Percentiles rank a stretch among this genome's conserved stretches.
Evolutionary conservation across 2,113 vertebrate species (phyloP).

Genomic region (Hypomesus transpacificus): DNA sequence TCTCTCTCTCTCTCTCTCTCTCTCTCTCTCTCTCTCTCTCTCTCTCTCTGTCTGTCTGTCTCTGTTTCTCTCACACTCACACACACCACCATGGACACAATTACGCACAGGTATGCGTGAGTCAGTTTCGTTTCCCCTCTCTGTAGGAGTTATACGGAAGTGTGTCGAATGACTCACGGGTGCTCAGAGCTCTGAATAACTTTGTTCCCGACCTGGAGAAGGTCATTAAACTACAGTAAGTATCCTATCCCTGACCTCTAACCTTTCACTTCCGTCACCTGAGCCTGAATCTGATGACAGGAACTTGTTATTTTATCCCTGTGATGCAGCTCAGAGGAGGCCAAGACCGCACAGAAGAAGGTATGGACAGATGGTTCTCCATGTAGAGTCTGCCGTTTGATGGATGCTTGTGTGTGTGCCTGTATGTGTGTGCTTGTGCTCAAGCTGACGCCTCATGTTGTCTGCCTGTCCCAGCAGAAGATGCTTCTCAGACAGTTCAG

Average conservation of each 20-base stretch:
- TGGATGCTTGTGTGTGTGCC: neutral
- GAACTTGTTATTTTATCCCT: neutral
- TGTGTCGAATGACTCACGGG: slow-evolving; percentile 87
- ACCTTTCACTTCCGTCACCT: neutral
- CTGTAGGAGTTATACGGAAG: slow-evolving; percentile 91
- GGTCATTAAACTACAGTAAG: slow-evolving; percentile 89
- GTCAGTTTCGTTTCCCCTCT: slow-evolving; percentile 15
- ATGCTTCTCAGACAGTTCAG: slow-evolving; percentile 92
- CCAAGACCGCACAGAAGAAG: slow-evolving; percentile 87
- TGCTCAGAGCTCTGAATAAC: slow-evolving; percentile 86
- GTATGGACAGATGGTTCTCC: slow-evolving; percentile 53
- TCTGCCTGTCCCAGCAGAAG: slow-evolving; percentile 75
- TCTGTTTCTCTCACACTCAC: neutral
- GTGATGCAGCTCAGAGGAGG: slow-evolving; percentile 84
- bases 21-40: neutral
- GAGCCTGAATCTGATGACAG: neutral
- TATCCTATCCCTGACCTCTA: slow-evolving; percentile 9
- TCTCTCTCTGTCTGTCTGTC: neutral
- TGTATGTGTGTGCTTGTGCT: neutral
- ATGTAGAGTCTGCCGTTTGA: neutral
- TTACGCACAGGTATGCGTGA: neutral
- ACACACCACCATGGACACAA: neutral
- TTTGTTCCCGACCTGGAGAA: slow-evolving; percentile 89
- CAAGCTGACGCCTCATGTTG: neutral
- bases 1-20: neutral